Evolutionary conservation across 2,113 vertebrate species (phyloP).

Genomic region (Trichechus manatus): DNA sequence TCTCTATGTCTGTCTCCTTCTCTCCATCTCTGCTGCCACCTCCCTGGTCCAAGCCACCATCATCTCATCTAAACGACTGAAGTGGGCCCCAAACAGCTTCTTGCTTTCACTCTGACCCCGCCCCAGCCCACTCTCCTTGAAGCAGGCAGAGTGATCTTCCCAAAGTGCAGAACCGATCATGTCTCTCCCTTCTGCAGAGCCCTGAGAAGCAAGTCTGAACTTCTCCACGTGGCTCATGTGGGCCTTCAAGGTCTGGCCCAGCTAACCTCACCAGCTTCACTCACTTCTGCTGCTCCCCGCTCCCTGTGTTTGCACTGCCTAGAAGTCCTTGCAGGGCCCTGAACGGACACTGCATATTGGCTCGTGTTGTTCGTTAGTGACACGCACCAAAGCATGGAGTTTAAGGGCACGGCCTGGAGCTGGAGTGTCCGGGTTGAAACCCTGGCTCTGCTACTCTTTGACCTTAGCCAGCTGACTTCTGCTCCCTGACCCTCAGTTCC

Average conservation of each 20-base stretch:
- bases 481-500: not conserved
- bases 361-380: not conserved
- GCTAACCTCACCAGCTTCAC: not conserved
- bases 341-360: not conserved
- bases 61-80: fast-evolving
- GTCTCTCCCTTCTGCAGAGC: not conserved
- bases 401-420: not conserved
- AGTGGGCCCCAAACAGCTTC: not conserved
- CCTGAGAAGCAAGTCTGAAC: not conserved
- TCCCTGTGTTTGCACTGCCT: not conserved
- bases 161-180: fast-evolving
- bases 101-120: not conserved
- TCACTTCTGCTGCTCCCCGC: not conserved
- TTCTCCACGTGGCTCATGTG: fast-evolving
- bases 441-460: too few species aligned
- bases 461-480: not conserved
- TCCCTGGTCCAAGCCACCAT: not conserved
- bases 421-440: not conserved
- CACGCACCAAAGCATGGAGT: not conserved
- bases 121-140: not conserved
- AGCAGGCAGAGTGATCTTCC: not conserved
- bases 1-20: not conserved
- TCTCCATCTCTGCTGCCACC: not conserved
- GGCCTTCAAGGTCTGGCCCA: not conserved
- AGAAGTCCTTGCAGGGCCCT: not conserved